Evolutionary conservation across 2,113 vertebrate genomes (phyloP).

Genomic region (Paradisaea rubra): DNA sequence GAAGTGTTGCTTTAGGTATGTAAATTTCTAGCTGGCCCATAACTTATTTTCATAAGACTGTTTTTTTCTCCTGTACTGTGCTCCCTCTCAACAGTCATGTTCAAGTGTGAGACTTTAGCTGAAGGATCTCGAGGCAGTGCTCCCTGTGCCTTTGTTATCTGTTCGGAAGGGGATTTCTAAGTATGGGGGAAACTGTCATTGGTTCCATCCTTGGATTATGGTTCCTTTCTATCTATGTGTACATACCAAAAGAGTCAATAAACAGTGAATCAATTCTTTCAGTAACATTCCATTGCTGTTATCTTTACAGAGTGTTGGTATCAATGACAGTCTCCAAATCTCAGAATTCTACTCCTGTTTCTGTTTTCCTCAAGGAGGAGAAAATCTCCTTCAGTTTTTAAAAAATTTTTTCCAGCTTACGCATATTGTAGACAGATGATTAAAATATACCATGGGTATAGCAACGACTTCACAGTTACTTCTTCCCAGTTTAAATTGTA

Average conservation of each 20-base stretch:
- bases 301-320: background rate
- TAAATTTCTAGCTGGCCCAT: background rate
- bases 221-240: background rate
- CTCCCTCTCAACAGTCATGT: background rate
- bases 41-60: background rate
- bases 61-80: background rate
- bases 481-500: background rate
- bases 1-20: background rate
- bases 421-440: background rate
- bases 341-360: background rate
- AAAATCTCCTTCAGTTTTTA: background rate
- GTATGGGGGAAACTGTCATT: background rate
- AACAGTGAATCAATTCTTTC: background rate
- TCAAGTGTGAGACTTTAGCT: background rate
- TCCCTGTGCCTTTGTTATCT: background rate
- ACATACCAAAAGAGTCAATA: background rate
- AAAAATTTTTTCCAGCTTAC: background rate
- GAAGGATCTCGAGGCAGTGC: background rate
- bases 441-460: background rate
- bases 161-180: background rate
- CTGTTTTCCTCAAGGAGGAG: background rate
- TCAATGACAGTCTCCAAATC: background rate
- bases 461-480: slow-evolving; percentile 2
- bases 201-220: background rate
- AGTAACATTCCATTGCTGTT: background rate